Evolutionary conservation across 1,140 invertebrate species (phyloP).

Genomic region (Gryon sp.): DNA sequence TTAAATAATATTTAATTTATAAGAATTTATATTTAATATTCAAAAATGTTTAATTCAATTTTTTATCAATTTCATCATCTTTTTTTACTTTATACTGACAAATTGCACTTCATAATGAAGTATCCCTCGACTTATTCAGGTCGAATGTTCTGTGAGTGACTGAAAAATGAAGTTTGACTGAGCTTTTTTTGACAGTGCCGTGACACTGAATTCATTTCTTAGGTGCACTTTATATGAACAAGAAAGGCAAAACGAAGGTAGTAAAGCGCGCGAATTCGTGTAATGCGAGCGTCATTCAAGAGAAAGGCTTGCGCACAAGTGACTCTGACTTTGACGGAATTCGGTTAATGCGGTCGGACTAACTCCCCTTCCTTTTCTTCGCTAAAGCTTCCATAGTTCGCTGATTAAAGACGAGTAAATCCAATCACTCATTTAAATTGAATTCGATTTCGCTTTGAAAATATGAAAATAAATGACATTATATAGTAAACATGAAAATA

Average conservation of each 20-base stretch:
- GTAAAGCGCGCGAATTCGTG: constrained; percentile 42
- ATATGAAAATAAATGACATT: constrained; percentile 2
- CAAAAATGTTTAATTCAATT: too few relatives aligned
- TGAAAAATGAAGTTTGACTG: constrained; percentile 27
- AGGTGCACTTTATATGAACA: constrained; percentile 35
- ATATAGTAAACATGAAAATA: too few relatives aligned
- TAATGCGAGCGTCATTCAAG: constrained; percentile 54
- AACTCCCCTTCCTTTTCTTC: constrained; percentile 29
- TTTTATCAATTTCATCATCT: too few relatives aligned
- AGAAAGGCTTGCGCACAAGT: constrained; percentile 48
- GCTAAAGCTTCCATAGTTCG: constrained; percentile 32
- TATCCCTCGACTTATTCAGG: background rate
- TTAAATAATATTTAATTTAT: too few relatives aligned
- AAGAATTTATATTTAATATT: too few relatives aligned
- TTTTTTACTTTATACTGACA: background rate
- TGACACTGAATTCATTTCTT: constrained; percentile 43
- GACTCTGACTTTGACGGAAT: constrained; percentile 61
- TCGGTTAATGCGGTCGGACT: constrained; percentile 59
- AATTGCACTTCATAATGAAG: constrained; percentile 12
- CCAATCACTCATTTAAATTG: constrained; percentile 55
- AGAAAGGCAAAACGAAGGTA: constrained; percentile 25
- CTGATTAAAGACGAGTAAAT: constrained; percentile 59
- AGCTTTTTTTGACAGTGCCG: constrained; percentile 31
- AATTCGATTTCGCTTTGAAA: constrained; percentile 17
- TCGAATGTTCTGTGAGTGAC: constrained; percentile 9